Base-by-base conservation (phyloP, 2,888 invertebrate genomes). In the Conomelus anceps region DNA sequence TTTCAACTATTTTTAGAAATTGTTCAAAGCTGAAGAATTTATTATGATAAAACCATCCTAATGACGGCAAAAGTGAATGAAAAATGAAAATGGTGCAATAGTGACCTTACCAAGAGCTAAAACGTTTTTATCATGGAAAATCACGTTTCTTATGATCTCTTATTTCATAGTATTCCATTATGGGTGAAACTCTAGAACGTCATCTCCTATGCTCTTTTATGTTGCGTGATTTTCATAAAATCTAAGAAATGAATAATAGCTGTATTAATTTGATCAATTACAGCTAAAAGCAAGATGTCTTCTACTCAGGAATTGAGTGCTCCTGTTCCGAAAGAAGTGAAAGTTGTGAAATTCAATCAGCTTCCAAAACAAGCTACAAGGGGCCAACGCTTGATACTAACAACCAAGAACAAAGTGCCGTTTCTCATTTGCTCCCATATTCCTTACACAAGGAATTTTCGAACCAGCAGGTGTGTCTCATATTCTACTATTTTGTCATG, bases 361-460 rank as follows among this genome's bases (percentile, higher is more conserved):
- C 94, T 94, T 24, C 96, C 95, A 93, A 95, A 95, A 90, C 96
- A 96, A 90, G 95, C 95, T 91, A 96, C 96, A 92, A 95, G 95
- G 92, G 96, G 97, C 93, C 97, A 97, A 92, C 95, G 98, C 92
- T 94, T 98, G 91, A 96, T 97, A 89, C 95, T 98, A 93, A 96
- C 97, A 84, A 96, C 97, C 88, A 94, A 95, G 7, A 95, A 96
- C 92, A 96, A 96, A 92, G 96, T 96, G 89, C 98, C 98, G 41
- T 96, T 98, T 94, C 95, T 97, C 91, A 95, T 98, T 90, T 98
- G 97, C 93, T 98, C 98, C 84, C 96, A 97, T 89, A 95, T 98
- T 92, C 98, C 98, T 34, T 91, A 91, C 86, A 90, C 91, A 86
- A 91, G 89, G 84, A 90, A 85, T 29, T 89, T 84, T 29, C 84